phyloP scores from a whole-genome alignment of 2,888 invertebrate genomes.

The Bhutanitis thaidina region DNA sequence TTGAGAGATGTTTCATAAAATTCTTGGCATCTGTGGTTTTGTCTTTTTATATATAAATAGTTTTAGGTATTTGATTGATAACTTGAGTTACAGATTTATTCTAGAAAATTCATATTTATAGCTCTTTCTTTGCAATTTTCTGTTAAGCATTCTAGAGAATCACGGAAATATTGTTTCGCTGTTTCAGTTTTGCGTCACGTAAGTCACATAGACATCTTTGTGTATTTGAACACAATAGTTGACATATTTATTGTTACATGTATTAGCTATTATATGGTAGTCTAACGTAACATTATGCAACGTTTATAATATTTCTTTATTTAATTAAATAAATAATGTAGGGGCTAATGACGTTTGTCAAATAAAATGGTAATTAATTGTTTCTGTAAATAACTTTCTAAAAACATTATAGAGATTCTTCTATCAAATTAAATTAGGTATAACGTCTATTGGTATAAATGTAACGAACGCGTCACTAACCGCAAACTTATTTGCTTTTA shows the following conservation, averaged over 20 bases:
- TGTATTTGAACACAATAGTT: too few species aligned
- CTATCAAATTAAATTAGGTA: constrained; percentile 2
- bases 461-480: constrained; percentile 37
- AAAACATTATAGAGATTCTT: neutral
- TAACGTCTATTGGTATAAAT: constrained; percentile 21
- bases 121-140: neutral
- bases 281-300: too few species aligned
- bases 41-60: too few species aligned
- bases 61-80: too few species aligned
- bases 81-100: too few species aligned
- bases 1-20: constrained; percentile 47
- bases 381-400: neutral
- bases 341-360: neutral
- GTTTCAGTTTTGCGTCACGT: neutral
- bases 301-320: too few species aligned
- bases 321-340: neutral
- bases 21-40: constrained; percentile 30
- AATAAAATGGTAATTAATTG: neutral
- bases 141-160: neutral
- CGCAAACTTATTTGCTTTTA: constrained; percentile 54
- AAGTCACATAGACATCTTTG: constrained; percentile 7
- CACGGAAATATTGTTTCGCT: neutral
- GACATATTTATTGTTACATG: too few species aligned
- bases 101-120: too few species aligned
- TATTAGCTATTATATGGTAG: too few species aligned